Percentiles rank a stretch among this genome's conserved stretches.
These are phyloP conservation scores for Artibeus lituratus DNA, from an alignment of 2,797 vertebrate genomes.

Conservation along the genomic window DNA sequence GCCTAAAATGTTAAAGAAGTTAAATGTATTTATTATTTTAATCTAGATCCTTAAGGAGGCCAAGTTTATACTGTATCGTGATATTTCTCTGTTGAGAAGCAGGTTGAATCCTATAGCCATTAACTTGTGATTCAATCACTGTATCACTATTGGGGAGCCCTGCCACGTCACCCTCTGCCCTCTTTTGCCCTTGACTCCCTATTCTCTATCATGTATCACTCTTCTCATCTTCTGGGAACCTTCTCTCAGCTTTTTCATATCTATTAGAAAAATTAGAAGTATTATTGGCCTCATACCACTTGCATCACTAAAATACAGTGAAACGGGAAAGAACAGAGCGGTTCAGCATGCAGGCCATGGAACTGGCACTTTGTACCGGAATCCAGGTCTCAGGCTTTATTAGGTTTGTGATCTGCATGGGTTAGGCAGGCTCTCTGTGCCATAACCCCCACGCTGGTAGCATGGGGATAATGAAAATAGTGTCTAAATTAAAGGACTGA, in stretches of 20 bases:
- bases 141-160: not conserved
- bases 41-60: not conserved
- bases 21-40: not conserved
- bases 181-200: not conserved
- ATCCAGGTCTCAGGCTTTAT: not conserved
- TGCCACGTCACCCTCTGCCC: not conserved
- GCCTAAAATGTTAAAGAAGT: not conserved
- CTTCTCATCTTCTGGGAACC: not conserved
- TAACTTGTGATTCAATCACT: not conserved
- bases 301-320: not conserved
- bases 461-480: not conserved
- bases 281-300: not conserved
- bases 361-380: not conserved
- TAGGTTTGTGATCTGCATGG: not conserved
- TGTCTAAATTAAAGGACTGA: not conserved
- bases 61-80: not conserved
- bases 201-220: not conserved
- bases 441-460: not conserved
- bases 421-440: not conserved
- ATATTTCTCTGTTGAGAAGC: not conserved
- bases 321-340: not conserved
- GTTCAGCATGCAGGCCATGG: not conserved
- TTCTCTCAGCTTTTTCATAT: not conserved
- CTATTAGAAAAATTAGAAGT: not conserved
- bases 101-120: not conserved